These are phyloP conservation scores for Mellivora capensis DNA, from an alignment of 2,113 vertebrate species.

Conservation along the genomic window DNA sequence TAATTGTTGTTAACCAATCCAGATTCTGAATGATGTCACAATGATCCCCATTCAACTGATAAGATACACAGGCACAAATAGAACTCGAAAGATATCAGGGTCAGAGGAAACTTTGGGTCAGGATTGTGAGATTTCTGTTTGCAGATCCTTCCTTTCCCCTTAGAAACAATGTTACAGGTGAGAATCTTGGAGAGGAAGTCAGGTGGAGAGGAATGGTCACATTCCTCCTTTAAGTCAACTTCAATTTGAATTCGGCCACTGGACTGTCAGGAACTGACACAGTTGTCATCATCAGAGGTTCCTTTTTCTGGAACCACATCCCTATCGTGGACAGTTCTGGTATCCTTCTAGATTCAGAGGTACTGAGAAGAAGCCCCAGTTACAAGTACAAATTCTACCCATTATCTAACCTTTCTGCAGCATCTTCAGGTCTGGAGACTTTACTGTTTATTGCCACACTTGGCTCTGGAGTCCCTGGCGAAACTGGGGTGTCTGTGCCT, in stretches of 20 bases:
- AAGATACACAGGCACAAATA: background rate
- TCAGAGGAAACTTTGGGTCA: rapidly evolving
- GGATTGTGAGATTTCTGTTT: background rate
- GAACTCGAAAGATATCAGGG: background rate
- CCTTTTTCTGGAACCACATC: background rate
- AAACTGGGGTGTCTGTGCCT: background rate
- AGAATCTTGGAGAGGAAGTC: background rate
- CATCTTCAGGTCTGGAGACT: background rate
- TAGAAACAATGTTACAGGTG: background rate
- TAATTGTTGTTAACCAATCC: background rate
- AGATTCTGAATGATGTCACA: background rate
- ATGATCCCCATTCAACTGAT: background rate
- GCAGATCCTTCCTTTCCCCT: background rate
- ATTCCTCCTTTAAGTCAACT: background rate
- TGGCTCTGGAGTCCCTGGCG: background rate
- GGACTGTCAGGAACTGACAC: background rate
- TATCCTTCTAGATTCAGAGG: background rate
- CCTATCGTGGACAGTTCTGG: background rate
- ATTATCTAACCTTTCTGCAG: background rate
- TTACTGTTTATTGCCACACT: background rate
- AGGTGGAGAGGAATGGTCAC: background rate
- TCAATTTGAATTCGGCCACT: background rate
- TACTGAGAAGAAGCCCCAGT: background rate
- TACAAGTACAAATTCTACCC: background rate
- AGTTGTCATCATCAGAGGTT: background rate